These are phyloP conservation scores for Dendrolimus kikuchii DNA, from an alignment of 1,140 invertebrate species.

Conservation along the genomic window DNA sequence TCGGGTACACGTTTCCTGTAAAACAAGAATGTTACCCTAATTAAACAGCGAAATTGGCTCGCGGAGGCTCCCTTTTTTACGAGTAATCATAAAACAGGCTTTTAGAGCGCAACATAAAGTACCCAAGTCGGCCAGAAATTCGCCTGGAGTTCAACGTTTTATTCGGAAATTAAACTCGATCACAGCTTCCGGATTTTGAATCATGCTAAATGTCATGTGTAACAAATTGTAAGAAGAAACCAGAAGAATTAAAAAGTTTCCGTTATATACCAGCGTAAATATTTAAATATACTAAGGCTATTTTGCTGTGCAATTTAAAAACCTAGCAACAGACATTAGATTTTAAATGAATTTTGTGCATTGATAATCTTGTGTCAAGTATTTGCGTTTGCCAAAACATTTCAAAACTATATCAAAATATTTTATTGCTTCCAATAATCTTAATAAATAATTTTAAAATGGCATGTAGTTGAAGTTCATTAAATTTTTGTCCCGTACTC, in stretches of 20 bases:
- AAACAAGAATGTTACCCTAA: slow-evolving; percentile 49
- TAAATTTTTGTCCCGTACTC: too few species aligned
- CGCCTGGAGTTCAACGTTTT: slow-evolving; percentile 33
- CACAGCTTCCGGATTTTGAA: slow-evolving; percentile 25
- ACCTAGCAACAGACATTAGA: not conserved
- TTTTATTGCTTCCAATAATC: too few species aligned
- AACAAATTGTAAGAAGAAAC: slow-evolving; percentile 6
- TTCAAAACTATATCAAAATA: too few species aligned
- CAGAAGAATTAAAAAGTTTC: not conserved
- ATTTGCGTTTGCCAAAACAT: too few species aligned
- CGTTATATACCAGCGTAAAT: too few species aligned
- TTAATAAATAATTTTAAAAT: too few species aligned
- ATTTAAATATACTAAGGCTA: not conserved
- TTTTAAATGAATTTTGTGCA: too few species aligned
- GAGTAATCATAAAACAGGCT: slow-evolving; percentile 55
- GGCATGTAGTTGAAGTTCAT: too few species aligned
- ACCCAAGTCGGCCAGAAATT: slow-evolving; percentile 27
- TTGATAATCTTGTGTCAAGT: too few species aligned
- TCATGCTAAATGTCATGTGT: slow-evolving; percentile 10
- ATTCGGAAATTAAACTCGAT: slow-evolving; percentile 32
- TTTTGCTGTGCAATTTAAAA: not conserved
- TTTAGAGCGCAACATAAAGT: slow-evolving; percentile 41
- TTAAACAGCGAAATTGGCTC: slow-evolving; percentile 55
- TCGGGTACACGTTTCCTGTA: slow-evolving; percentile 16
- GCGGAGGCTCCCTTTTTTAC: slow-evolving; percentile 52